Evolutionary conservation across 2,888 invertebrate species (phyloP), one percentile per base, ranked within the genome.

Genomic region (Harpalus rubripes): DNA sequence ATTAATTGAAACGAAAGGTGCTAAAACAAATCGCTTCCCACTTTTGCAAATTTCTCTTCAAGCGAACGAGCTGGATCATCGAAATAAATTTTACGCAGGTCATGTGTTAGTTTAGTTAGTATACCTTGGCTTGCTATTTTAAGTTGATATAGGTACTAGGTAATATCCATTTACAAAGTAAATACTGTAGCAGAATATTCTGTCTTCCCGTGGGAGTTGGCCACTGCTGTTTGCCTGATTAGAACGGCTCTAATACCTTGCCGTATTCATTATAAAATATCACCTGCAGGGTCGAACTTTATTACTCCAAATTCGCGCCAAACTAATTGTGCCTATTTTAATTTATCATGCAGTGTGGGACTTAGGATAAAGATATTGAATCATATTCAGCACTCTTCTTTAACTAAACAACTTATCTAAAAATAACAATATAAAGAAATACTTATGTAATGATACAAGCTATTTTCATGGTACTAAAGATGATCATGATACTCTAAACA

Each of bases 81-180:
- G 32, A 32, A 32, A 32, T 32, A 32, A 4, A 32, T 32, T 32
- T 32, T 32, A 32, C 32, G 44, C 12, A 52, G 44, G 12, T 6
- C 6, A 12, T 12, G 44, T 52, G 7, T 52, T 74, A 74, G 41
- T 74, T 74, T n/a, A 44, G 58, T 78, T 78, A 7, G 76, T 76
- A 58, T 58, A 78, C 58, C 44, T 52, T 52, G 44, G 44, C 44
- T 52, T 52, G 44, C 44, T 52, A 52, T 52, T 52, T 52, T 52
- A 52, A 52, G 44, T 52, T 52, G 44, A 52, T 52, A 32, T 78
- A 78, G 78, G 78, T n/a, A 74, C 12, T 18, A 22, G 78, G 58
- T 78, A 56, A 78, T 78, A 78, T 58, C 26, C 58, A 78, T 78
- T 78, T 78, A 44, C 78, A 78, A 78, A 78, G 78, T 78, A 78